Evolutionary conservation across 2,797 vertebrate genomes (phyloP), one percentile per base, ranked within the genome.

Genomic region (Tolypeutes matacus): DNA sequence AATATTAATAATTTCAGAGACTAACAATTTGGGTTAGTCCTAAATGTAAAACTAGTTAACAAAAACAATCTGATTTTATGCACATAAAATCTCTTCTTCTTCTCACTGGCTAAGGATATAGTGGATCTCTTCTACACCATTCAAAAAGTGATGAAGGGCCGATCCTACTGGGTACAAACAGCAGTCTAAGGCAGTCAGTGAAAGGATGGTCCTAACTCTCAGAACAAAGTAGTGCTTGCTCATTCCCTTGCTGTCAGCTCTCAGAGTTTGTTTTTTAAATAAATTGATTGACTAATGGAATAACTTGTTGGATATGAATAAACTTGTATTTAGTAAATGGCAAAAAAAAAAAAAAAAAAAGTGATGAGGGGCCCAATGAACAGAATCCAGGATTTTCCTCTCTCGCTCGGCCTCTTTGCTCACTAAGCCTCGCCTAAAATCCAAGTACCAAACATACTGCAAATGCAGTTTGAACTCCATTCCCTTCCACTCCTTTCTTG

Each of bases 401-500:
- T 42, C 15, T 65, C 42, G 42, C 46, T 56, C 0, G 8, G 56
- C 27, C 56, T 86, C 13, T 27, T 0, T 42, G 72, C 34, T 82
- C 87, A 60, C 34, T 53, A 77, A 73, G n/a, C 11, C 92, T 89
- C 58, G 64, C 39, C 62, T 69, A 84, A 93, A 91, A 64, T 17
- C 46, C 4, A 65, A 72, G 58, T 1, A 80, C 53, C 69, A 77
- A 67, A 86, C 49, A 92, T 51, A 51, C 18, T 25, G 20, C 42
- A 86, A 36, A 29, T 34, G 27, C 11, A 49, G 65, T 49, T 53
- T 87, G 72, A 93, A 88, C 60, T 94, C 85, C 51, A 83, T 70
- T 87, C 93, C 85, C 85, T 91, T 90, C 87, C 31, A 42, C 36
- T 86, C n/a, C 53, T 88, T 46, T 58, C 62, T 80, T 46, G 76